Evolutionary conservation across 2,113 vertebrate species (phyloP).

Genomic region (Neofelis nebulosa): DNA sequence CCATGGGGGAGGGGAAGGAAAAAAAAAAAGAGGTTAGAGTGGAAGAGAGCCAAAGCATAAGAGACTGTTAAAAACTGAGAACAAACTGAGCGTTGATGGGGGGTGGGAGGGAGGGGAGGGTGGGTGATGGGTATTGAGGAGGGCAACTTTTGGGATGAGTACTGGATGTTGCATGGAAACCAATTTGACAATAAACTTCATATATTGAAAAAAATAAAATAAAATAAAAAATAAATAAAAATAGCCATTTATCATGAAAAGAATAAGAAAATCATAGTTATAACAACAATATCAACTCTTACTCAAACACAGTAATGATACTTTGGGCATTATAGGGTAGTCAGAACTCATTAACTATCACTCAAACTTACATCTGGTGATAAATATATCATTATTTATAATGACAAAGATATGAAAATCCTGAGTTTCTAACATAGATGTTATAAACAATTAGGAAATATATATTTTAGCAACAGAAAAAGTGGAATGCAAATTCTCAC

Average conservation of each 20-base stretch:
- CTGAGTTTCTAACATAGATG: neutral
- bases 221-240: neutral
- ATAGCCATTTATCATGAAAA: neutral
- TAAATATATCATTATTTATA: neutral
- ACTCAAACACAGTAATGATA: neutral
- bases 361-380: neutral
- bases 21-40: too few relatives aligned
- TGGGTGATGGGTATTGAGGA: too few relatives aligned
- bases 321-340: neutral
- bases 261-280: neutral
- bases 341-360: neutral
- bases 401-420: neutral
- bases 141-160: too few relatives aligned
- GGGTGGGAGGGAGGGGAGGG: too few relatives aligned
- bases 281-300: neutral
- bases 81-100: too few relatives aligned
- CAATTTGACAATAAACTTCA: too few relatives aligned
- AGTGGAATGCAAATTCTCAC: neutral
- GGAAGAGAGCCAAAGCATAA: too few relatives aligned
- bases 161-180: too few relatives aligned
- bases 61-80: too few relatives aligned
- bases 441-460: neutral
- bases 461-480: neutral
- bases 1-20: too few relatives aligned
- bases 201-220: too few relatives aligned